Evolutionary conservation across 2,113 vertebrate species (phyloP).

Genomic region (Upupa epops): DNA sequence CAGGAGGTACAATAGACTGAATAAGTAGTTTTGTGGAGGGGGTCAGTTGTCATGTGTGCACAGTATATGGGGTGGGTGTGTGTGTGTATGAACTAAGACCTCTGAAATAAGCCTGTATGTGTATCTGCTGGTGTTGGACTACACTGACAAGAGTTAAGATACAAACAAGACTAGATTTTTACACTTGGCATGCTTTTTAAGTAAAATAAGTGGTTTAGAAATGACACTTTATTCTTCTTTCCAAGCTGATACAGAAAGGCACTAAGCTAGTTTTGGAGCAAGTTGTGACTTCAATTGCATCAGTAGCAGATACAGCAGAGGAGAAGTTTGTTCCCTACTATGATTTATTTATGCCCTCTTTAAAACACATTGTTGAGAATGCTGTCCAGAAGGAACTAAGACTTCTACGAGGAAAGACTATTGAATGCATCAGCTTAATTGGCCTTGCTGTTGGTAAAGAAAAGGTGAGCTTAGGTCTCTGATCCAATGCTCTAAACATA

Average conservation of each 20-base stretch:
- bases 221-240: constrained; percentile 16
- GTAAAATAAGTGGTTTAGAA: not conserved
- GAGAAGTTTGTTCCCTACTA: constrained; percentile 99
- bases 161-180: not conserved
- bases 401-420: constrained; percentile 94
- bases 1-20: constrained; percentile 84
- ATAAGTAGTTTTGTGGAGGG: not conserved
- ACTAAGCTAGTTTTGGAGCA: constrained; percentile 98
- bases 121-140: not conserved
- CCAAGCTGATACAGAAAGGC: constrained; percentile 95
- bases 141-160: not conserved
- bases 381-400: constrained; percentile 96
- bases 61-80: not conserved
- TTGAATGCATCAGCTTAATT: constrained; percentile 98
- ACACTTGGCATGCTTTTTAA: not conserved
- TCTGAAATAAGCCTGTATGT: not conserved
- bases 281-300: constrained; percentile 98
- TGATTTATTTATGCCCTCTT: constrained; percentile 96
- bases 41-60: not conserved
- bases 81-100: not conserved
- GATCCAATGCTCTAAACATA: not conserved
- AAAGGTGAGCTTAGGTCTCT: constrained; percentile 78
- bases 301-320: constrained; percentile 97
- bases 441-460: constrained; percentile 98
- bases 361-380: constrained; percentile 97